Percentiles rank a stretch among this genome's conserved stretches.
Evolutionary conservation across 1,140 invertebrate species (phyloP).

Genomic region (Stegodyphus mimosarum): DNA sequence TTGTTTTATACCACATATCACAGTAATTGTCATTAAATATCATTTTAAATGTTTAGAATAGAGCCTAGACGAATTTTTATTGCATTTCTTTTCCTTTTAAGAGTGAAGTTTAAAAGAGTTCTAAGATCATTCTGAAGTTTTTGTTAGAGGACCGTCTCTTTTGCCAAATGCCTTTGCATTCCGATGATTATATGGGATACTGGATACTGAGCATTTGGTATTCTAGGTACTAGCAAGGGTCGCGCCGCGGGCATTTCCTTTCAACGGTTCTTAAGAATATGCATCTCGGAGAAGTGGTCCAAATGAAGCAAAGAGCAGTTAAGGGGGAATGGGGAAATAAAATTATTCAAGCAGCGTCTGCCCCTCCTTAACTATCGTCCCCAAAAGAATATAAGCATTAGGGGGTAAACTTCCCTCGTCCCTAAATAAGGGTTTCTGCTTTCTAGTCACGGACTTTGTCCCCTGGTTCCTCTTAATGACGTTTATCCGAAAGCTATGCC

Average conservation of each 20-base stretch:
- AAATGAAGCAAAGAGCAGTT: constrained; percentile 12
- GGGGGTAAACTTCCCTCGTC: constrained; percentile 30
- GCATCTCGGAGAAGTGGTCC: not conserved
- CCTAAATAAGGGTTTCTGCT: constrained; percentile 46
- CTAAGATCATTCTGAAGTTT: no score
- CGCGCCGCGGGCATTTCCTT: not conserved
- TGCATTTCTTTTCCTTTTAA: no score
- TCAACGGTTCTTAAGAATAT: constrained; percentile 9
- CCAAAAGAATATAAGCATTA: constrained; percentile 54
- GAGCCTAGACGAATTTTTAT: no score
- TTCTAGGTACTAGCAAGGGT: not conserved
- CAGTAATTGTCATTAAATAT: no score
- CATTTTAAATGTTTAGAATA: no score
- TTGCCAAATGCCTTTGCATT: no score
- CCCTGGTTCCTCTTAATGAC: constrained; percentile 52
- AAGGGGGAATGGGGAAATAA: constrained; percentile 35
- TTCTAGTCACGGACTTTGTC: constrained; percentile 43
- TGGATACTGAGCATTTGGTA: constrained; percentile 23
- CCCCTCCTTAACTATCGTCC: constrained; percentile 54
- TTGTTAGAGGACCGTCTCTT: no score
- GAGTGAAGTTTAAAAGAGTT: no score
- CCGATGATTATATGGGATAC: no score
- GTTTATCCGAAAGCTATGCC: constrained; percentile 36
- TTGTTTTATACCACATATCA: no score
- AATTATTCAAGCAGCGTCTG: constrained; percentile 46